Conservation (phyloP, 2,113 vertebrate genomes). For the Enhydra lutris region DNA sequence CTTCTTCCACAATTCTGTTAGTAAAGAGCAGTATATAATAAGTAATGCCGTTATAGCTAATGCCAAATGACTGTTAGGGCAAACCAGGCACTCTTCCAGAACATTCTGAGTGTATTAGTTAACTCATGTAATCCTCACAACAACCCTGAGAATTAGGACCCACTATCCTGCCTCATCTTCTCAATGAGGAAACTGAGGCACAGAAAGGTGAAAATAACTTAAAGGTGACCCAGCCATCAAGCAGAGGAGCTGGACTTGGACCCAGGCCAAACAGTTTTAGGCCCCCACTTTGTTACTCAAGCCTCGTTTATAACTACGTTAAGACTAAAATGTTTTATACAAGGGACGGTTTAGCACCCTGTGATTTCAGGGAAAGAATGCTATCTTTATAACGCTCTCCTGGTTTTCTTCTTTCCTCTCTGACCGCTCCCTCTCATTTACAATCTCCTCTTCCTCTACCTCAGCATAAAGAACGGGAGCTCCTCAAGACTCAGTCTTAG, state of each 20-base stretch:
- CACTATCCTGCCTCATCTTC: not conserved
- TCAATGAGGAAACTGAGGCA: not conserved
- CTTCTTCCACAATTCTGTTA: not conserved
- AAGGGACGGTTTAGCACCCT: not conserved
- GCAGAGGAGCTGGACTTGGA: not conserved
- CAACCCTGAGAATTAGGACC: not conserved
- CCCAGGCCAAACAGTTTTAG: not conserved
- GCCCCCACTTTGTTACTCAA: not conserved
- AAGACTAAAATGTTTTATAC: not conserved
- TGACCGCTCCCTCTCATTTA: not conserved
- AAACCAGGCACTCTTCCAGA: not conserved
- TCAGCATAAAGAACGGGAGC: not conserved
- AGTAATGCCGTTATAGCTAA: not conserved
- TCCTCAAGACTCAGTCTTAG: not conserved
- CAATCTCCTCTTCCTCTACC: not conserved
- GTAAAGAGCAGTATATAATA: not conserved
- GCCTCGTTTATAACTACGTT: not conserved
- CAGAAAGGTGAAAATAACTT: not conserved
- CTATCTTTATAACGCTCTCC: not conserved
- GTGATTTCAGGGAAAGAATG: not conserved
- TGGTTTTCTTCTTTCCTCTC: not conserved
- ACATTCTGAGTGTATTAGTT: not conserved
- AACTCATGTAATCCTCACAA: not conserved
- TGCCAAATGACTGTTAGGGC: not conserved
- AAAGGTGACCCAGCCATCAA: not conserved